Evolutionary conservation across 2,797 vertebrate species (phyloP).

Genomic region (Melanotaenia pygmaea): DNA sequence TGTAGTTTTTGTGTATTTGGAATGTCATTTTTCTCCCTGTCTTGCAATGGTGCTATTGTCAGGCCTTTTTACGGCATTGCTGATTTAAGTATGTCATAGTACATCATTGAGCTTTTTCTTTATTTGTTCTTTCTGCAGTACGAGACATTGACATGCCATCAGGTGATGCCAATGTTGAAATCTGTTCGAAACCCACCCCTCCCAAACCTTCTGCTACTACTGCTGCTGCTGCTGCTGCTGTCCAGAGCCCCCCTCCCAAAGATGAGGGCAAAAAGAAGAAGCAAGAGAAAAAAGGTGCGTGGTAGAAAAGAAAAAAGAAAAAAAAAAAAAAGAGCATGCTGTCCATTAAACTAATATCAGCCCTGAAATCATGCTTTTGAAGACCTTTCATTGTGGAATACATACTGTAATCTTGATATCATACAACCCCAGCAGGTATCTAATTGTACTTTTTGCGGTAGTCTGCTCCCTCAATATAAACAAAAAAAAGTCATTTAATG

Average conservation of each 20-base stretch:
- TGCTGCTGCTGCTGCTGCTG: slow-evolving; percentile 23
- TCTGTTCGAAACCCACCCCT: slow-evolving; percentile 70
- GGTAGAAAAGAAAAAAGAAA: background rate
- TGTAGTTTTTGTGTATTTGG: slow-evolving; percentile 15
- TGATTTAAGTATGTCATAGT: background rate
- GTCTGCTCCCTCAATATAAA: background rate
- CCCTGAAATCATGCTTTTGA: too few relatives aligned
- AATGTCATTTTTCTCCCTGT: slow-evolving; percentile 1
- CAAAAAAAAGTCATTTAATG: background rate
- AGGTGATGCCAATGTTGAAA: slow-evolving; percentile 56
- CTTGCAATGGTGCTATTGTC: background rate
- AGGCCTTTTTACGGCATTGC: background rate
- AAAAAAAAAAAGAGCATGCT: background rate
- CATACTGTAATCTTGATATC: too few relatives aligned
- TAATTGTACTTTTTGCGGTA: background rate
- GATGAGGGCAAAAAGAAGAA: slow-evolving; percentile 90
- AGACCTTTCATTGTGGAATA: too few relatives aligned
- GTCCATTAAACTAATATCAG: background rate
- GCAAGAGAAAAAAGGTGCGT: slow-evolving; percentile 92
- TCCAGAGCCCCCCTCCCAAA: slow-evolving; percentile 78
- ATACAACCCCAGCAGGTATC: too few relatives aligned
- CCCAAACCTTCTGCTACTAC: slow-evolving; percentile 66
- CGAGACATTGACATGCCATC: slow-evolving; percentile 83
- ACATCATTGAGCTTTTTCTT: background rate
- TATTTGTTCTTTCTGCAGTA: slow-evolving; percentile 75